phyloP scores from a whole-genome alignment of 2,888 invertebrate genomes.

The Dolomedes plantarius region DNA sequence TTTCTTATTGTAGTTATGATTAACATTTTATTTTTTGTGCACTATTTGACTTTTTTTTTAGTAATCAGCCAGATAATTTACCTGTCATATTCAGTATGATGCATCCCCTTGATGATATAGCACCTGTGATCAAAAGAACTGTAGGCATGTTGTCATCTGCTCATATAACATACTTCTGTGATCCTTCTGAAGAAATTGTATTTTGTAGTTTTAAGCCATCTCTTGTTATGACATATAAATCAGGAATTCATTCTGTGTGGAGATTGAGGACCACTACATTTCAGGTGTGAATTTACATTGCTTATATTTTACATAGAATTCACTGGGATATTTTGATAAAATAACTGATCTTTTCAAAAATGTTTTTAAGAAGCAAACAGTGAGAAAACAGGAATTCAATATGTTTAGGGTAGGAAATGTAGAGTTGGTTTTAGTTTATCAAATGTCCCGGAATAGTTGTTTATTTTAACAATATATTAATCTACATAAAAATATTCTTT shows the following conservation, averaged over 20 bases:
- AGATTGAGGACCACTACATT: conserved; percentile 85
- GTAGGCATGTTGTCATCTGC: neutral
- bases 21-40: neutral
- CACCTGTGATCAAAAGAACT: conserved; percentile 82
- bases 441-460: too few relatives aligned
- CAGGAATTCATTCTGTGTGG: conserved; percentile 88
- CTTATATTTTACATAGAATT: too few relatives aligned
- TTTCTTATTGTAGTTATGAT: too few relatives aligned
- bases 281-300: conserved; percentile 81
- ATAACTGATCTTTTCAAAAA: too few relatives aligned
- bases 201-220: conserved; percentile 87
- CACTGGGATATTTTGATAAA: too few relatives aligned
- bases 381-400: too few relatives aligned
- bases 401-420: too few relatives aligned
- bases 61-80: conserved; percentile 76
- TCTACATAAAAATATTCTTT: too few relatives aligned
- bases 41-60: conserved; percentile 16
- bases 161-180: conserved; percentile 78
- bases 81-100: conserved; percentile 90
- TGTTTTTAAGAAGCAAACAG: too few relatives aligned
- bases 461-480: too few relatives aligned
- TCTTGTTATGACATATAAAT: conserved; percentile 85
- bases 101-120: conserved; percentile 93
- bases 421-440: too few relatives aligned
- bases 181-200: conserved; percentile 82